Evolutionary conservation across 2,113 vertebrate genomes (phyloP), one percentile per base, ranked within the genome.

Genomic region (Ceuthmochares aereus): DNA sequence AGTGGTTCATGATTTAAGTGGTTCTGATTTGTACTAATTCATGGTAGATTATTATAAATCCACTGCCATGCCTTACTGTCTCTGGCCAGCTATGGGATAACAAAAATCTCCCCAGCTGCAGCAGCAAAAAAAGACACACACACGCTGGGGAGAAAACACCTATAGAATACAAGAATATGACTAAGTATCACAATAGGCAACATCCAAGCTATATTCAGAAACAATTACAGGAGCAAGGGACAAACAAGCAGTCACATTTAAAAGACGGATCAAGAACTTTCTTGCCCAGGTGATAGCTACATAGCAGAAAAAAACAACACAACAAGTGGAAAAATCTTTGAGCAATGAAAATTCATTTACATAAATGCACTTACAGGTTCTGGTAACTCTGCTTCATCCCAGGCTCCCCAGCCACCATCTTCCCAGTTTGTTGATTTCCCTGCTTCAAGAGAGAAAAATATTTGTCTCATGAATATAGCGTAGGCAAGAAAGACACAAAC

Each of bases 401-500:
- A 99, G 7, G 97, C 93, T 95, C 98, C 98, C 98, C 98, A 99
- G 70, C 96, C 97, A 90, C 98, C 98, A 89, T 98, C 98, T 93
- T 98, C 98, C 98, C 98, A 98, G 96, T 85, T 96, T 60, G 97
- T 21, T 49, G 97, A 96, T 94, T 98, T 98, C 82, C 98, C 98
- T 98, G 72, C 43, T 75, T 89, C 34, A 64, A 95, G 27, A 4
- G 16, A 84, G 77, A 83, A 84, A 81, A 79, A 85, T 9, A 86
- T 40, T 47, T 63, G 59, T 94, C 51, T 95, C 21, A 30, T 15
- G 6, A 72, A 78, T 58, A 60, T 4, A 76, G n/a, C 19, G 66
- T 0, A 78, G 27, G 25, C 68, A 93, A 60, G 0, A 2, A 55
- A 90, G 60, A 47, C 13, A 27, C n/a, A 62, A 67, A 19, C 15